Conservation (phyloP, 2,888 invertebrate species). For the Cerastis rubricosa region DNA sequence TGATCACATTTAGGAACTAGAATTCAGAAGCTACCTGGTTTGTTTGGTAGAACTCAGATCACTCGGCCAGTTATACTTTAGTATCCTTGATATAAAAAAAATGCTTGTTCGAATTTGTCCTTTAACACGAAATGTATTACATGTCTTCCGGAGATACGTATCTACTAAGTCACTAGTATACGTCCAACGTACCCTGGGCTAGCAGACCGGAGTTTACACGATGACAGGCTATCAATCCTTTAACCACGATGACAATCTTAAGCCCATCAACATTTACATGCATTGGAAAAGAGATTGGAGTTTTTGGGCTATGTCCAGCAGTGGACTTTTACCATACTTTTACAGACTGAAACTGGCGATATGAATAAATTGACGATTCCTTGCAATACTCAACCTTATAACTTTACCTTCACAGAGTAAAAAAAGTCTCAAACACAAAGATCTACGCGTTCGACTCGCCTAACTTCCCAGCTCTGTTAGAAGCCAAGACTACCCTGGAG, state of each 20-base stretch:
- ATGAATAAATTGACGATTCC: background rate
- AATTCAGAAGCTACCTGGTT: background rate
- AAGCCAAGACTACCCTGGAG: conserved; percentile 92
- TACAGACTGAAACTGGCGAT: background rate
- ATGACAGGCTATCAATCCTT: background rate
- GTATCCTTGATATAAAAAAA: background rate
- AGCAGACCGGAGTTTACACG: background rate
- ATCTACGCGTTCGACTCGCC: conserved; percentile 97
- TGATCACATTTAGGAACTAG: background rate
- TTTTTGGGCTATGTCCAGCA: background rate
- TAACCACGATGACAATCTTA: background rate
- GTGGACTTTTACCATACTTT: too few species aligned
- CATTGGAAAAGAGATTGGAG: background rate
- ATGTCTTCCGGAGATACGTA: background rate
- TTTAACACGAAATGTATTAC: background rate
- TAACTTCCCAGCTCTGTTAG: conserved; percentile 95
- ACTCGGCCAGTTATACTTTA: background rate
- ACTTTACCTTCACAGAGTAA: conserved; percentile 89
- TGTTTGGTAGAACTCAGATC: background rate
- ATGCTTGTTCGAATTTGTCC: background rate
- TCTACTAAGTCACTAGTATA: background rate
- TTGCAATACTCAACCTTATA: background rate
- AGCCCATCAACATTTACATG: background rate
- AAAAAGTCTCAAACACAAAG: conserved; percentile 94
- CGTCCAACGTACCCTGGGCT: background rate